Percentiles rank a stretch among this genome's conserved stretches.
These are phyloP conservation scores for Phenganax marumi DNA, from an alignment of 92 coral and sea anemone genomes.

Conservation along the genomic window DNA sequence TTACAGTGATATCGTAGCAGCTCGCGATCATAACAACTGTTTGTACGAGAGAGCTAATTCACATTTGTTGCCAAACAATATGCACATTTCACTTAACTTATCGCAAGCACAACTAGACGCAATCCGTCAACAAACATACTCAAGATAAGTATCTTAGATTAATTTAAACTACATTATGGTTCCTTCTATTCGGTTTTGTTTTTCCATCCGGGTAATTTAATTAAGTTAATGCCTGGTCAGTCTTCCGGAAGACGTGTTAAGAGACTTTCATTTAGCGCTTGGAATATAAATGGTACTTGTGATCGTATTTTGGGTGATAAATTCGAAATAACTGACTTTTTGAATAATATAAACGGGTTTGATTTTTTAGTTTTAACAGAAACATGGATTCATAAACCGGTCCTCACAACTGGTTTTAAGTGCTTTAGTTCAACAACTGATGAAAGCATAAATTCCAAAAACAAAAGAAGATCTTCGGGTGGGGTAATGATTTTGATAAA, in stretches of 20 bases:
- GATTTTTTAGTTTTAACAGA: conserved; percentile 35
- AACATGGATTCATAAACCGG: conserved; percentile 25
- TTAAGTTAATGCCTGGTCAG: too few species aligned
- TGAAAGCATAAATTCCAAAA: not conserved
- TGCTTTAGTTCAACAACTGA: conserved; percentile 6
- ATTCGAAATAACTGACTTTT: conserved; percentile 19
- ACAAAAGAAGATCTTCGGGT: conserved; percentile 16
- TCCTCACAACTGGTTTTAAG: conserved; percentile 11
- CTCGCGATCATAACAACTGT: too few species aligned
- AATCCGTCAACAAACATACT: too few species aligned
- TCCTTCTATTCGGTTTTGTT: too few species aligned
- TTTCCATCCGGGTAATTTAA: too few species aligned
- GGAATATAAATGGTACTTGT: conserved; percentile 22
- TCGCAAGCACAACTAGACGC: too few species aligned
- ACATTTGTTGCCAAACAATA: too few species aligned
- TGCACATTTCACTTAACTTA: too few species aligned
- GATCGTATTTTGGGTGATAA: conserved; percentile 18
- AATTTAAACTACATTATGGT: too few species aligned
- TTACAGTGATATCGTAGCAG: too few species aligned
- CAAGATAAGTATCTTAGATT: too few species aligned
- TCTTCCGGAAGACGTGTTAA: conserved; percentile 37
- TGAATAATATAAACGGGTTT: conserved; percentile 1
- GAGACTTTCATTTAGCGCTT: conserved; percentile 32
- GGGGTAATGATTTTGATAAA: conserved; percentile 30
- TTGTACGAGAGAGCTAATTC: too few species aligned